Conservation (phyloP, 2,888 invertebrate species). For the Callyntrura sp. region DNA sequence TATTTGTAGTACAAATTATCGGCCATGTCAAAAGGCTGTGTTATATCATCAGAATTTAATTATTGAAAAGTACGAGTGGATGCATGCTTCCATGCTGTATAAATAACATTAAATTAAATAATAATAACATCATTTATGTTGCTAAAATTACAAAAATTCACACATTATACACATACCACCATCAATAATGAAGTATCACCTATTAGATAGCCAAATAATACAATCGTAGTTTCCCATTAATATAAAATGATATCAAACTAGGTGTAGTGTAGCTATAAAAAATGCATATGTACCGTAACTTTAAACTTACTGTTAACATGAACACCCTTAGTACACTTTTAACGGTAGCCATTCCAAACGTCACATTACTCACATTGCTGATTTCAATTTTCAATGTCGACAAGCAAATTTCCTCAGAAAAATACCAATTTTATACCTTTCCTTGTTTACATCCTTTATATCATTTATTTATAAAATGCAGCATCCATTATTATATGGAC, state of each 20-base stretch:
- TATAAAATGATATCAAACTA: neutral
- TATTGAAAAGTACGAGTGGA: constrained; percentile 8
- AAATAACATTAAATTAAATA: neutral
- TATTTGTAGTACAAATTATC: constrained; percentile 2
- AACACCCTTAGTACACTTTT: constrained; percentile 23
- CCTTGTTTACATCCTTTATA: neutral
- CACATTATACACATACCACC: neutral
- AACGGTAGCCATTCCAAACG: neutral
- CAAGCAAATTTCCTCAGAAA: neutral
- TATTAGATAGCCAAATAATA: neutral
- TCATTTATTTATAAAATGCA: no score
- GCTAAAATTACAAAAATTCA: constrained; percentile 30
- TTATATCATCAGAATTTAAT: constrained; percentile 10
- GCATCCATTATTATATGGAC: neutral
- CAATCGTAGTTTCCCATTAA: neutral
- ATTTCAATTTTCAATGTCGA: neutral
- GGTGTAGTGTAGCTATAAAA: neutral
- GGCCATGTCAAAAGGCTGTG: neutral
- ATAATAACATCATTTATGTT: neutral
- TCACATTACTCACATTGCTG: neutral
- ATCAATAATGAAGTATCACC: neutral
- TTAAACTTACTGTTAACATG: neutral
- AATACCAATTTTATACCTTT: neutral
- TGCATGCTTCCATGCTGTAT: neutral
- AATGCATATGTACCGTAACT: neutral